phyloP scores from a whole-genome alignment of 1,140 invertebrate species.

The Drosophila triauraria region DNA sequence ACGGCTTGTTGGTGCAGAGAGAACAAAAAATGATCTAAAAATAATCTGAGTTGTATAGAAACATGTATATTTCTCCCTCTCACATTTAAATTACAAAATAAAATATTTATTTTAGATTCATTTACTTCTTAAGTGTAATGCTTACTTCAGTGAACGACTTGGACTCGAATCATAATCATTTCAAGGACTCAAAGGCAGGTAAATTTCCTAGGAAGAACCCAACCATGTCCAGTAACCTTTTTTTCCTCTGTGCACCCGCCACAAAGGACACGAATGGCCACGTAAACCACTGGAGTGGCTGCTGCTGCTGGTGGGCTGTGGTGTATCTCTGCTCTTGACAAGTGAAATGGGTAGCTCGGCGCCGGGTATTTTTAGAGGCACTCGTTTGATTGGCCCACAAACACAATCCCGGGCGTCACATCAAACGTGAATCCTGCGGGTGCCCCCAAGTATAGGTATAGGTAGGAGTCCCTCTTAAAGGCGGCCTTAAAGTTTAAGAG shows the following conservation, averaged over 20 bases:
- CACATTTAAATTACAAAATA: not conserved
- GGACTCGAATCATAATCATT: not conserved
- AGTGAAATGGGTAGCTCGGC: constrained; percentile 56
- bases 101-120: not conserved
- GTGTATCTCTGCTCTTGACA: constrained; percentile 58
- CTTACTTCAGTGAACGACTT: no score
- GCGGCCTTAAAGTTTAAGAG: constrained; percentile 43
- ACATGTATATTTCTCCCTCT: not conserved
- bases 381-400: constrained; percentile 41
- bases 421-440: constrained; percentile 42
- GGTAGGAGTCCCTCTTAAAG: constrained; percentile 18
- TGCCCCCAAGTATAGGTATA: constrained; percentile 10
- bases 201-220: not conserved
- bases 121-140: no score
- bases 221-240: not conserved
- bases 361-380: constrained; percentile 45
- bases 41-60: no score
- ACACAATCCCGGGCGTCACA: constrained; percentile 37
- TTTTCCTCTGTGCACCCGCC: constrained; percentile 18
- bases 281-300: constrained; percentile 16
- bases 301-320: constrained; percentile 2
- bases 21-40: constrained; percentile 4
- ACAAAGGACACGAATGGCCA: constrained; percentile 38
- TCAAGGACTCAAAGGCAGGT: not conserved
- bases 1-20: constrained; percentile 31